These are phyloP conservation scores for Melangyna quadrimaculata DNA, from an alignment of 2,888 invertebrate genomes.

Conservation along the genomic window DNA sequence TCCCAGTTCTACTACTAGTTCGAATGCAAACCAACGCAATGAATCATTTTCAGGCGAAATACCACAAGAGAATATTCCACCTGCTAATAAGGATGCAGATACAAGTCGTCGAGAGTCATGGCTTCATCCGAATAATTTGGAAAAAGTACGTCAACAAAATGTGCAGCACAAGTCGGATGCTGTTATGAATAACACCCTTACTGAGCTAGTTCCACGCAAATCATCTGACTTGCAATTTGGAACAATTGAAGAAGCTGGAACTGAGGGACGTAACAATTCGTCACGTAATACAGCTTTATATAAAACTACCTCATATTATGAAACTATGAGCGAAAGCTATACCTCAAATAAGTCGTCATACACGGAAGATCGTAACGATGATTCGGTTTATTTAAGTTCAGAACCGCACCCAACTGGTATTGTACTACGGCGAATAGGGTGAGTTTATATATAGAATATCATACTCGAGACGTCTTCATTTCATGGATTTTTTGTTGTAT, in stretches of 20 bases:
- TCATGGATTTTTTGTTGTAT: neutral
- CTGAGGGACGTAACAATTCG: conserved; percentile 45
- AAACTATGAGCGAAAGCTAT: conserved; percentile 76
- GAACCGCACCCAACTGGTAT: conserved; percentile 89
- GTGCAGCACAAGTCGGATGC: conserved; percentile 72
- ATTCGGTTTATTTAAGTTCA: conserved; percentile 36
- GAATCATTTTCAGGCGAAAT: conserved; percentile 74
- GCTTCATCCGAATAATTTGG: conserved; percentile 79
- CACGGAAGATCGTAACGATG: conserved; percentile 73
- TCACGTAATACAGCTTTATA: no score
- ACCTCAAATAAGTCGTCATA: conserved; percentile 75
- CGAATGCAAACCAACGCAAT: conserved; percentile 49
- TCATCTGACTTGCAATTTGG: conserved; percentile 76
- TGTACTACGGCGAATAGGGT: conserved; percentile 87
- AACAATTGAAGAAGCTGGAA: conserved; percentile 74
- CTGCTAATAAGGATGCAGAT: conserved; percentile 63
- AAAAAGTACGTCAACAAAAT: conserved; percentile 78
- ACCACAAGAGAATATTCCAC: conserved; percentile 69
- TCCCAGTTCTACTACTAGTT: neutral
- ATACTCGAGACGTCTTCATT: neutral
- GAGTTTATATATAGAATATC: conserved; percentile 10
- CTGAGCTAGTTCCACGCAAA: conserved; percentile 78
- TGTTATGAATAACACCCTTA: conserved; percentile 77
- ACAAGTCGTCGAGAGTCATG: conserved; percentile 78
- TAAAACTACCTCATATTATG: conserved; percentile 72